phyloP scores from a whole-genome alignment of 2,888 invertebrate genomes.

The Himalopsyche japonica region DNA sequence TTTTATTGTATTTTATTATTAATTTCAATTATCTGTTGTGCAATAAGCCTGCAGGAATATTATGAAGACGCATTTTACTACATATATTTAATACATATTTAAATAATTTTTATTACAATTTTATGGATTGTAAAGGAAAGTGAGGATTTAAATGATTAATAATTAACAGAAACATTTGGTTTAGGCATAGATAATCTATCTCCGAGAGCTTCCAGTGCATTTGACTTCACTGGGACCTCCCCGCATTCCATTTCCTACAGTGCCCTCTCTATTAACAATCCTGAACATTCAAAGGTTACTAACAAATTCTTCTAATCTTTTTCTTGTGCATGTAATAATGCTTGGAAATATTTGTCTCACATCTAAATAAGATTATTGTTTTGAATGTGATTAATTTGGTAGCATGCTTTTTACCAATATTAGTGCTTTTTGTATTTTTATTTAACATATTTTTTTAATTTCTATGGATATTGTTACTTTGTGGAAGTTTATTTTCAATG shows the following conservation, averaged over 20 bases:
- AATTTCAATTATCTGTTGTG: too few species aligned
- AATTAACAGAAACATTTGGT: constrained; percentile 17
- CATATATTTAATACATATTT: too few species aligned
- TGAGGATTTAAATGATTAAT: not conserved
- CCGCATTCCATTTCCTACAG: constrained; percentile 51
- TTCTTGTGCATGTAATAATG: not conserved
- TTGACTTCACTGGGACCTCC: constrained; percentile 56
- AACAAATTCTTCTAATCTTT: constrained; percentile 43
- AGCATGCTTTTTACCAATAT: too few species aligned
- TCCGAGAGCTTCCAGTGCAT: constrained; percentile 56
- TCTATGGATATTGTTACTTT: too few species aligned
- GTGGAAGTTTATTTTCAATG: too few species aligned
- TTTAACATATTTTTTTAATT: too few species aligned
- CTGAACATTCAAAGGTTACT: constrained; percentile 58
- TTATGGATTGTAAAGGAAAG: too few species aligned
- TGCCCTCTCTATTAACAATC: constrained; percentile 57
- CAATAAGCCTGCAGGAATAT: too few species aligned
- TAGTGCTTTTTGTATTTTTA: too few species aligned
- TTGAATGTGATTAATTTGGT: too few species aligned
- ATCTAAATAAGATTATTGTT: not conserved
- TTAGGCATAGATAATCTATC: constrained; percentile 51
- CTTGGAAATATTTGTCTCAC: not conserved
- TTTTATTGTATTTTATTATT: too few species aligned
- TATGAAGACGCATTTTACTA: too few species aligned
- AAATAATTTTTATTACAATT: not conserved